These are phyloP conservation scores for Tolmerus cingulatus DNA, from an alignment of 2,888 invertebrate genomes.

Conservation along the genomic window DNA sequence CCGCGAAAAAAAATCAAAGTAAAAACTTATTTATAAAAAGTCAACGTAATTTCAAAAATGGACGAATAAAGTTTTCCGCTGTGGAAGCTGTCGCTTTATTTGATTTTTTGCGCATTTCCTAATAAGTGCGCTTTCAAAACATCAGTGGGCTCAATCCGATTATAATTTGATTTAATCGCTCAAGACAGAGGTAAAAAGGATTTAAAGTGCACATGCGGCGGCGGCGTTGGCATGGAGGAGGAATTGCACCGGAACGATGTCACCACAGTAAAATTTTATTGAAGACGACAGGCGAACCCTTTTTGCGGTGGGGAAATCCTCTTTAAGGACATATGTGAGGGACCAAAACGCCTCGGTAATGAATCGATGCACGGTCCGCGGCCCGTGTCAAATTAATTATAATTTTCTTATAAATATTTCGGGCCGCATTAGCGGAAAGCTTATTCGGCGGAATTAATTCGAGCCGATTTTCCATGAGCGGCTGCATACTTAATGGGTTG, in stretches of 20 bases:
- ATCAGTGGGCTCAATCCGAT: slow-evolving; percentile 15
- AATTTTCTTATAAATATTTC: slow-evolving; percentile 19
- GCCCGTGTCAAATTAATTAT: slow-evolving; percentile 30
- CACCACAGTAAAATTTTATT: background rate
- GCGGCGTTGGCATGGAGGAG: background rate
- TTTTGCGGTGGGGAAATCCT: background rate
- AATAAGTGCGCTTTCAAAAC: background rate
- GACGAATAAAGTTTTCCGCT: background rate
- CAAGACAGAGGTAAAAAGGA: background rate
- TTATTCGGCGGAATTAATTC: background rate
- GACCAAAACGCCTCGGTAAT: background rate
- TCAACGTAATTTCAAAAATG: background rate
- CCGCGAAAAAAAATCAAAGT: background rate
- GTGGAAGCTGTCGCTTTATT: background rate
- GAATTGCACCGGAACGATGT: background rate
- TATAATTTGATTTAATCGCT: slow-evolving; percentile 16
- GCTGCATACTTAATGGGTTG: slow-evolving; percentile 14
- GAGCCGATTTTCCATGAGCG: slow-evolving; percentile 7
- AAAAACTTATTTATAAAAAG: background rate
- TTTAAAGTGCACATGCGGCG: background rate
- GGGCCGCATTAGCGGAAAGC: background rate
- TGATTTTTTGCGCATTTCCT: background rate
- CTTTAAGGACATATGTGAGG: background rate
- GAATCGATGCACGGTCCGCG: background rate
- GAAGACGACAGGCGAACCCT: background rate